A percentile compares a stretch with the other conserved stretches of the same genome.
Evolutionary conservation across 2,888 invertebrate species (phyloP).

Genomic region (Empis livida): DNA sequence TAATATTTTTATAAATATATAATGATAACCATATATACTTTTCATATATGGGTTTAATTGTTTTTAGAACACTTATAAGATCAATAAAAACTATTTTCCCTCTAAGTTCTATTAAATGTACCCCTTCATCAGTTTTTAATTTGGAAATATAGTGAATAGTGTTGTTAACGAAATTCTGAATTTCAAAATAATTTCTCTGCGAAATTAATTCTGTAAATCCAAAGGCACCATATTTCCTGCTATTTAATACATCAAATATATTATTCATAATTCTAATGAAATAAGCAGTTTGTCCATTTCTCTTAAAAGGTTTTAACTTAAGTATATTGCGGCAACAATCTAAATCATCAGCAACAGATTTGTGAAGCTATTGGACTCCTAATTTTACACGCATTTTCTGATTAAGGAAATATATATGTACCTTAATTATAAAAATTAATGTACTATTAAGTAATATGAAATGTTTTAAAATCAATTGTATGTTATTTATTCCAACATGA

Average conservation of each 20-base stretch:
- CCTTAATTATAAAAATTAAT: neutral
- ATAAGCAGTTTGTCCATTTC: conserved; percentile 12
- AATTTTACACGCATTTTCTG: conserved; percentile 7
- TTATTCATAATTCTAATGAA: conserved; percentile 15
- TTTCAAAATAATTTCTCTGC: conserved; percentile 4
- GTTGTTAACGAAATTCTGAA: conserved; percentile 7
- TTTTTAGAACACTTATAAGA: conserved; percentile 7
- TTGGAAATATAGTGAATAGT: conserved; percentile 2
- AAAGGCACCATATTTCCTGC: conserved; percentile 7
- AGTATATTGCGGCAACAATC: conserved; percentile 13
- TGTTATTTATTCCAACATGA: conserved; percentile 6
- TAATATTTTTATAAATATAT: no score
- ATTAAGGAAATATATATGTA: conserved; percentile 3
- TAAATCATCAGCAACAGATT: conserved; percentile 17
- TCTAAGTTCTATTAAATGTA: neutral
- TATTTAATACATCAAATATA: conserved; percentile 17
- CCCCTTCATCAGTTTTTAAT: neutral
- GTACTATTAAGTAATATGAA: no score
- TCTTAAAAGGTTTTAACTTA: conserved; percentile 13
- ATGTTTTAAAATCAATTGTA: no score
- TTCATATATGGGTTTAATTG: neutral
- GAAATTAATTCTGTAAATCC: no score
- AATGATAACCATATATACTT: no score
- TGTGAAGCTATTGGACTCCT: conserved; percentile 12
- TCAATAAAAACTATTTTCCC: conserved; percentile 11